These are phyloP conservation scores for Echinometra lucunter DNA, from an alignment of 53 echinoderm and acorn worm genomes.

Conservation along the genomic window DNA sequence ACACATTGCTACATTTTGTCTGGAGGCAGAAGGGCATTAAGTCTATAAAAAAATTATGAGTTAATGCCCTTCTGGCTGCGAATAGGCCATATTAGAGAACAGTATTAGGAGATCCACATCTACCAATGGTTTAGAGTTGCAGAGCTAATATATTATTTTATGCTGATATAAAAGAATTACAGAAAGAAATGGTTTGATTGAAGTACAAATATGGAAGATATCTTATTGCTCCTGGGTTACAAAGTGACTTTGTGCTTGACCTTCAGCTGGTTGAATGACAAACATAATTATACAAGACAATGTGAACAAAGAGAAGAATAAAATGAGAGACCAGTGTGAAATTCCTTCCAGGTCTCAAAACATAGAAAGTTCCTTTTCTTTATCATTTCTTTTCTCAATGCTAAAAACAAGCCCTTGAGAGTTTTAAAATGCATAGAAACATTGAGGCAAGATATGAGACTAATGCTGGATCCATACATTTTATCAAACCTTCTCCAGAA, in stretches of 20 bases:
- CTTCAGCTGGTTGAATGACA: neutral
- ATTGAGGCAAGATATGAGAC: neutral
- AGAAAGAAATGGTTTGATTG: neutral
- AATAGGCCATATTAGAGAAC: neutral
- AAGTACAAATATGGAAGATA: neutral
- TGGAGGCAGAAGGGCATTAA: too few relatives aligned
- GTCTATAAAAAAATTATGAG: too few relatives aligned
- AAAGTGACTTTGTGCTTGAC: neutral
- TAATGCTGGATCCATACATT: neutral
- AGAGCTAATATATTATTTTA: neutral
- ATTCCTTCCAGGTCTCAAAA: too few relatives aligned
- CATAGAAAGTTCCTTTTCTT: too few relatives aligned
- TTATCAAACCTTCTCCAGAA: neutral
- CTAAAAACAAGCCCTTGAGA: neutral
- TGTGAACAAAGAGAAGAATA: neutral
- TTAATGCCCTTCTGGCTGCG: too few relatives aligned
- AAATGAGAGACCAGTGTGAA: neutral
- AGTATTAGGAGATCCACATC: neutral
- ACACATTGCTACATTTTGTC: too few relatives aligned
- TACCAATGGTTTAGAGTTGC: neutral
- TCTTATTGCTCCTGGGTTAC: neutral
- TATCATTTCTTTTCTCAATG: neutral
- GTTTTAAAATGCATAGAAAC: neutral
- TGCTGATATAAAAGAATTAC: neutral
- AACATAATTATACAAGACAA: neutral